Conservation (phyloP, 2,888 invertebrate genomes). For the Silvanus unidentatus region DNA sequence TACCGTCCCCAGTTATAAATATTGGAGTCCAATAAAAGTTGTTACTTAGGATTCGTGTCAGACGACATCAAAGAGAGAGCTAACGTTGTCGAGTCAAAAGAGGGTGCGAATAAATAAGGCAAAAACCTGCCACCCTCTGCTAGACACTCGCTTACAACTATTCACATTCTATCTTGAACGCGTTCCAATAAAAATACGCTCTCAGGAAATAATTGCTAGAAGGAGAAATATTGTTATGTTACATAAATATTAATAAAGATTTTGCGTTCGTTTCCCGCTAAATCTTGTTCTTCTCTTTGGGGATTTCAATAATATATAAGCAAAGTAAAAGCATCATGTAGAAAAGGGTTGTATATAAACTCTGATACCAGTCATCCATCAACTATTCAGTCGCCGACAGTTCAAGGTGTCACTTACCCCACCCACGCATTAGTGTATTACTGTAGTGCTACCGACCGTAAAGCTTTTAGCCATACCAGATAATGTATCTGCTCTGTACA, state of each 20-base stretch:
- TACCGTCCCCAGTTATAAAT: constrained; percentile 43
- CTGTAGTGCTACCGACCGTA: constrained; percentile 34
- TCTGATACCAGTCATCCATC: constrained; percentile 35
- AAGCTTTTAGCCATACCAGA: constrained; percentile 27
- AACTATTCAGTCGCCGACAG: constrained; percentile 39
- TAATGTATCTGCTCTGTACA: constrained; percentile 17
- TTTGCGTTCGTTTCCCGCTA: no score
- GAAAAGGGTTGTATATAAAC: constrained; percentile 1
- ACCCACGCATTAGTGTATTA: constrained; percentile 42
- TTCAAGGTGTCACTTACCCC: constrained; percentile 40
- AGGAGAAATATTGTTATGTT: neutral
- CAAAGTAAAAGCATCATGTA: no score
- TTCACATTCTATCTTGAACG: neutral
- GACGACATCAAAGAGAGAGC: constrained; percentile 39
- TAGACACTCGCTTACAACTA: neutral
- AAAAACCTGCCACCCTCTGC: constrained; percentile 12
- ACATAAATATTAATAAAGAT: neutral
- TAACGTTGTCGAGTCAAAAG: constrained; percentile 16
- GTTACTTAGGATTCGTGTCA: constrained; percentile 44
- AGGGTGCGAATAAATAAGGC: constrained; percentile 37
- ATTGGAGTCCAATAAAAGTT: constrained; percentile 47
- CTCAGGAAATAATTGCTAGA: neutral
- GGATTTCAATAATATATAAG: no score
- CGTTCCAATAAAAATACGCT: constrained; percentile 1
- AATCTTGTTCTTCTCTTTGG: no score